These are phyloP conservation scores for Neopipo cinnamomea DNA, from an alignment of 2,113 vertebrate species.

Conservation along the genomic window DNA sequence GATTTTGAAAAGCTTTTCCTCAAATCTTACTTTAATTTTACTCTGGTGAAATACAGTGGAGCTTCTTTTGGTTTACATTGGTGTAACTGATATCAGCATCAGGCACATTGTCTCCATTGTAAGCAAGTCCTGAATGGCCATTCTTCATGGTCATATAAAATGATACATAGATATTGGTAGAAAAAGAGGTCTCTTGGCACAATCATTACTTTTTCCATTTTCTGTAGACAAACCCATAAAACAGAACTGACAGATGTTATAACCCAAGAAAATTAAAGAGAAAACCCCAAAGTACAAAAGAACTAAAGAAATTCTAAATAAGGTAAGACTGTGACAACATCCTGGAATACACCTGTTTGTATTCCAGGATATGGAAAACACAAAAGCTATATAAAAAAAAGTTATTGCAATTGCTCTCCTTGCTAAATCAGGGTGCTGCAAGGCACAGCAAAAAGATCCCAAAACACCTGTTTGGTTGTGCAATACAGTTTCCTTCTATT, in stretches of 20 bases:
- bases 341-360: neutral
- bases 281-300: neutral
- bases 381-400: neutral
- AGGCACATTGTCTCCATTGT: neutral
- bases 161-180: slow-evolving; percentile 46
- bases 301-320: slow-evolving; percentile 26
- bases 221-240: slow-evolving; percentile 65
- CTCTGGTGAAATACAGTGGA: neutral
- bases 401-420: neutral
- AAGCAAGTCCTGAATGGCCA: slow-evolving; percentile 21
- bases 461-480: neutral
- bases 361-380: neutral
- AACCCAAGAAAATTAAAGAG: slow-evolving; percentile 57
- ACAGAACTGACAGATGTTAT: slow-evolving; percentile 57
- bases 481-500: neutral
- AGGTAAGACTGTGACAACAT: neutral
- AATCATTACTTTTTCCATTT: slow-evolving; percentile 64
- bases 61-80: neutral
- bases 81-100: neutral
- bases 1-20: neutral
- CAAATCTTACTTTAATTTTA: neutral
- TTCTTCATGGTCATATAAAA: slow-evolving; percentile 54
- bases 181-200: slow-evolving; percentile 31
- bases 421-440: neutral
- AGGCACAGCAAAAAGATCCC: neutral